Base-by-base conservation (phyloP, 2,888 invertebrate species). In the Baccha elongata region DNA sequence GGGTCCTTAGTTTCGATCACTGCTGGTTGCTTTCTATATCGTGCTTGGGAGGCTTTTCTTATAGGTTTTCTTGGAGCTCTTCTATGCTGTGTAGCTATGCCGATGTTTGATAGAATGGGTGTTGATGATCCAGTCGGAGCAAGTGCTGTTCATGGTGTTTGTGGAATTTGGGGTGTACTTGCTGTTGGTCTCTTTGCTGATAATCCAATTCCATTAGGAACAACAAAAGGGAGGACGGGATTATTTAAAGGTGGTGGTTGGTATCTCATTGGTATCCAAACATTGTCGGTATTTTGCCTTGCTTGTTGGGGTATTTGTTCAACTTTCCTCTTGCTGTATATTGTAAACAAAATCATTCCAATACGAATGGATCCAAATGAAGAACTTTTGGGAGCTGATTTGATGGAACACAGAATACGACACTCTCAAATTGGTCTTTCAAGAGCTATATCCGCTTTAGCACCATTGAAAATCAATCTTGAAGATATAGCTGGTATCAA, bases 131-230 rank as follows among this genome's bases (percentile, higher is more conserved):
- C 98, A 0, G 98, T 98, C 0, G 97, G 97, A 0, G 98, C 98
- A 0, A 94, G 96, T 11, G 93, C 97, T 0, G 97, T 97, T 1
- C 97, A 98, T 88, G 97, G 97, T 85, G 92, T 94, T n/a, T 93
- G 94, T 60, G 95, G 95, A 0, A 92, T 95, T 64, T 95, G 95
- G 95, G 95, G 98, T 8, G 88, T 88, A 4, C 67, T 87, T 19
- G 96, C 97, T 0, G 96, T 98, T 0, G 98, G 98, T 0, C 91
- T 98, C 0, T 98, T 98, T 88, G 97, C 97, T 8, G 95, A 96
- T 71, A 93, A 96, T 89, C 97, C 98, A 0, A 91, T 93, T 68
- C 96, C 97, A 0, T 92, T 97, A 88, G 93, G 93, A 46, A 96
- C 97, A 0, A 98, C 97, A 0, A 93, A 92, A 67, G 96, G 96